Conservation (phyloP, 2,797 vertebrate genomes). For the Eleutherodactylus coqui region DNA sequence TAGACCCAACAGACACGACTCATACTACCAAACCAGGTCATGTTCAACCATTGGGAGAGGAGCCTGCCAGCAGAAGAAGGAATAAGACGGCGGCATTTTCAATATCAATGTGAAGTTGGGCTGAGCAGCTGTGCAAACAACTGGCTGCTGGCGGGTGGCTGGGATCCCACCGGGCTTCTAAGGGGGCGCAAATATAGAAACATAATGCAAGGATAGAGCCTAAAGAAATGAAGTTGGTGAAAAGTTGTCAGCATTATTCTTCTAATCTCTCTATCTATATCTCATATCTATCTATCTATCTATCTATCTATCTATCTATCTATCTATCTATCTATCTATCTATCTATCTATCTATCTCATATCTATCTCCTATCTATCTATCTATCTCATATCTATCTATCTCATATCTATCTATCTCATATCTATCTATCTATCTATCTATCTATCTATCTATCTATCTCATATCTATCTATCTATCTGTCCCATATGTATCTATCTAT, state of each 20-base stretch:
- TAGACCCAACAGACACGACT: background rate
- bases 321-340: slow-evolving; percentile 10
- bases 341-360: too few relatives aligned
- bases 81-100: slow-evolving; percentile 16
- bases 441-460: too few relatives aligned
- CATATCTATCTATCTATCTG: too few relatives aligned
- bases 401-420: too few relatives aligned
- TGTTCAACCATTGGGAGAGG: slow-evolving; percentile 42
- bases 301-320: slow-evolving; percentile 13
- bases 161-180: background rate
- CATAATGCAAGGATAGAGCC: slow-evolving; percentile 31
- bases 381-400: too few relatives aligned
- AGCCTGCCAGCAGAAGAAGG: slow-evolving; percentile 13
- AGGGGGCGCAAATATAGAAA: too few relatives aligned
- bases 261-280: background rate
- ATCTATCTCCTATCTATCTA: too few relatives aligned
- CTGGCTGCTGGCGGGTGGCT: slow-evolving; percentile 23
- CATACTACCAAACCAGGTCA: slow-evolving; percentile 24
- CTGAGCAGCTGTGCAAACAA: slow-evolving; percentile 52
- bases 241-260: background rate
- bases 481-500: too few relatives aligned
- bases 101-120: slow-evolving; percentile 46
- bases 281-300: background rate
- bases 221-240: background rate
- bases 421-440: too few relatives aligned